These are phyloP conservation scores for Tethya wilhelma DNA, from an alignment of 37 sponge, comb jelly and placozoan genomes.

Conservation along the genomic window DNA sequence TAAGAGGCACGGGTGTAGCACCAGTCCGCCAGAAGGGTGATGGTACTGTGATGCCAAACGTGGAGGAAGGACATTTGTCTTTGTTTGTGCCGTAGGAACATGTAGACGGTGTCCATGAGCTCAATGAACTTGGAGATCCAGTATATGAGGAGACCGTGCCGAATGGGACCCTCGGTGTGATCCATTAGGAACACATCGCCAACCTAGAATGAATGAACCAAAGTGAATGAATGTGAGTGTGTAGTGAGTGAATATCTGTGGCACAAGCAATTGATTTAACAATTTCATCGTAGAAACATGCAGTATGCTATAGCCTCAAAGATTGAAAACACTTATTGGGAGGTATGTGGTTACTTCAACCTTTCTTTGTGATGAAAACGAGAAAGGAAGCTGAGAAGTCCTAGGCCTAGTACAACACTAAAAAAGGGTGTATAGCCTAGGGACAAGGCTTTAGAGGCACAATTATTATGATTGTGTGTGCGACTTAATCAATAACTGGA, in stretches of 20 bases:
- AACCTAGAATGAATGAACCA: slow-evolving; percentile 3
- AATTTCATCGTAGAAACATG: too few species aligned
- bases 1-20: slow-evolving; percentile 53
- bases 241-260: neutral
- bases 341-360: too few species aligned
- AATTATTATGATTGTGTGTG: too few species aligned
- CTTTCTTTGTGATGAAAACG: too few species aligned
- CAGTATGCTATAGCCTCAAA: too few species aligned
- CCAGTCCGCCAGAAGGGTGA: slow-evolving; percentile 64
- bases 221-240: neutral
- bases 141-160: slow-evolving; percentile 59
- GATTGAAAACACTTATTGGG: too few species aligned
- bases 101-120: slow-evolving; percentile 88
- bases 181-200: slow-evolving; percentile 14
- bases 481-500: too few species aligned
- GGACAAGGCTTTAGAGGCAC: too few species aligned
- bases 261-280: neutral
- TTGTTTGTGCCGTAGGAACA: slow-evolving; percentile 80
- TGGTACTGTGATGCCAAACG: slow-evolving; percentile 85
- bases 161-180: slow-evolving; percentile 17
- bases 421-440: too few species aligned
- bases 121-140: slow-evolving; percentile 87
- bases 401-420: too few species aligned
- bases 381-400: too few species aligned
- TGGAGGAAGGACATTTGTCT: slow-evolving; percentile 90